These are phyloP conservation scores for Sinocyclocheilus anshuiensis DNA, from an alignment of 2,113 vertebrate genomes.

Conservation along the genomic window DNA sequence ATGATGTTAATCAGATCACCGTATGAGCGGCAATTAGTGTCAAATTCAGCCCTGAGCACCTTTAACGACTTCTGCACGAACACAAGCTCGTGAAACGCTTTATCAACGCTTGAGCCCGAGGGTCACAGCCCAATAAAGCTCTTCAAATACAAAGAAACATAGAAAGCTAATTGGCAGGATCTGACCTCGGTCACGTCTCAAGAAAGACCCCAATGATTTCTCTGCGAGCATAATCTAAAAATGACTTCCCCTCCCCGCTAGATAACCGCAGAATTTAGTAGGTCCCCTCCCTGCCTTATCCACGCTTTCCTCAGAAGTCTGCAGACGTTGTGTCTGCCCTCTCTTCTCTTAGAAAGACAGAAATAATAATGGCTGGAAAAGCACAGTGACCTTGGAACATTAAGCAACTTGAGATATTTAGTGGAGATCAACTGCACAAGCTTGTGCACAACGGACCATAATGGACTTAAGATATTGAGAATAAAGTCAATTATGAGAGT, in stretches of 20 bases:
- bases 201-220: slow-evolving; percentile 66
- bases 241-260: slow-evolving; percentile 70
- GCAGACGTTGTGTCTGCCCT: slow-evolving; percentile 69
- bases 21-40: slow-evolving; percentile 52
- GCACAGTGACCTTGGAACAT: background rate
- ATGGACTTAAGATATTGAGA: background rate
- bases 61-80: slow-evolving; percentile 59
- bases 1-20: background rate
- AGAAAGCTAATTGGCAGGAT: slow-evolving; percentile 71
- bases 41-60: slow-evolving; percentile 61
- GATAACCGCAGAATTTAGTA: slow-evolving; percentile 66
- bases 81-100: slow-evolving; percentile 64
- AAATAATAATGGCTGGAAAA: slow-evolving; percentile 9
- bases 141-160: slow-evolving; percentile 9
- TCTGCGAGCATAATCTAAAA: slow-evolving; percentile 74
- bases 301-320: slow-evolving; percentile 62
- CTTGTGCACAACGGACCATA: background rate
- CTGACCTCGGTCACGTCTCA: slow-evolving; percentile 73
- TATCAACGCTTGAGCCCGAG: slow-evolving; percentile 49
- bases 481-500: background rate
- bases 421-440: background rate
- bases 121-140: slow-evolving; percentile 57
- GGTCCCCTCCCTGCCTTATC: slow-evolving; percentile 59
- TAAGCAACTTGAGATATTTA: background rate
- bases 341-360: slow-evolving; percentile 4